Evolutionary conservation across 2,888 invertebrate species (phyloP), one percentile per base, ranked within the genome.

Genomic region (Troides oblongomaculatus): DNA sequence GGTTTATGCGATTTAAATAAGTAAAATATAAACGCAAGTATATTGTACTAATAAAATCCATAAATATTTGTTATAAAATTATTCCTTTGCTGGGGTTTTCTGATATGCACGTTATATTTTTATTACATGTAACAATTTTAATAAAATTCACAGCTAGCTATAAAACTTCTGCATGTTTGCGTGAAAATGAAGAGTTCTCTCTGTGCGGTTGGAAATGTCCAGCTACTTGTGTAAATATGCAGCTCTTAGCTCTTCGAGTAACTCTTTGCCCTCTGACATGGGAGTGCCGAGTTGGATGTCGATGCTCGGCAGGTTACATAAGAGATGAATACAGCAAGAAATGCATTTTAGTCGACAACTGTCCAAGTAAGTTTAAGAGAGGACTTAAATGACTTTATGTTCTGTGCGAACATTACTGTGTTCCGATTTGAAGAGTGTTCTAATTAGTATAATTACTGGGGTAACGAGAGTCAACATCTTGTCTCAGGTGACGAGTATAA

Each of bases 161-260:
- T 72, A 81, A 83, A 72, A 84, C 84, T 3, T 89, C 91, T 0
- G 78, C 78, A 18, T 92, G 92, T 75, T 64, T 83, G 53, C 76
- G 76, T 0, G 70, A 78, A 0, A 74, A 90, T 57, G 90, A 92
- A 69, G 87, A 89, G 74, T 92, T 84, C 71, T 85, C 92, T 0
- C 73, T 92, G 0, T 92, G 92, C 57, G 87, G 83, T 0, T 88
- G 87, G 89, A 84, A 78, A 68, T 92, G 92, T 74, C 89, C 90
- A 0, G 81, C 89, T 0, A 91, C 92, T 18, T 92, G 92, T 73
- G 81, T 92, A 0, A 92, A 92, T 71, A 72, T 90, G 70, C 79
- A 76, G 25, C 69, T 88, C 46, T 64, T 90, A 65, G 66, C 76
- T 1, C 63, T 18, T 62, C 76, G 72, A 0, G 66, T 71, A 0